A percentile compares a stretch with the other conserved stretches of the same genome.
Evolutionary conservation across 2,797 vertebrate genomes (phyloP).

Genomic region (Sylvia borin): DNA sequence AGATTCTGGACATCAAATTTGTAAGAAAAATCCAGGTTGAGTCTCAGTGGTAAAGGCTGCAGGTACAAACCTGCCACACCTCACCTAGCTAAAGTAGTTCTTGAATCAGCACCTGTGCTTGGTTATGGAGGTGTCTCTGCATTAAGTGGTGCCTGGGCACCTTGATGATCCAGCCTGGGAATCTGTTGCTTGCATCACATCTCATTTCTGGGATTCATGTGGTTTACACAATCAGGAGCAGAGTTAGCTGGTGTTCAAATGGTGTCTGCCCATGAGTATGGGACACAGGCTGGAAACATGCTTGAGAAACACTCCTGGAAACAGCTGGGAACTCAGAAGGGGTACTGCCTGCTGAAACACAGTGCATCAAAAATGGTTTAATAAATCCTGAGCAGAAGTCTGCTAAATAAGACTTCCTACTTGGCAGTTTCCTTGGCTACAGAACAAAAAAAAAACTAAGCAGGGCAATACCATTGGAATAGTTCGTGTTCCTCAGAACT

Average conservation of each 20-base stretch:
- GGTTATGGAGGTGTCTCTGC: neutral
- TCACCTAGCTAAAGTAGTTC: neutral
- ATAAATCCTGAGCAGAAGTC: neutral
- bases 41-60: neutral
- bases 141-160: neutral
- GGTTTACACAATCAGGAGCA: neutral
- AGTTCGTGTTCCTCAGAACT: neutral
- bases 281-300: neutral
- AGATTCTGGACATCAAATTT: neutral
- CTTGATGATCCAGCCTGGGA: neutral
- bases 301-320: neutral
- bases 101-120: neutral
- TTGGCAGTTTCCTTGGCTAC: slow-evolving; percentile 7
- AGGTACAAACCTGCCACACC: neutral
- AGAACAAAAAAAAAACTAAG: neutral
- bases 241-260: neutral
- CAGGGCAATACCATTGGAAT: neutral
- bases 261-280: neutral
- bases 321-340: neutral
- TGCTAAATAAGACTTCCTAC: neutral
- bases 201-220: neutral
- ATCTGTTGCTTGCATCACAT: neutral
- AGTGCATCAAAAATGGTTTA: neutral
- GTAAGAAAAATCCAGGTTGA: neutral
- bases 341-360: neutral